Base-by-base conservation (phyloP, 2,888 invertebrate species). In the Scelioninae gen. 1 region DNA sequence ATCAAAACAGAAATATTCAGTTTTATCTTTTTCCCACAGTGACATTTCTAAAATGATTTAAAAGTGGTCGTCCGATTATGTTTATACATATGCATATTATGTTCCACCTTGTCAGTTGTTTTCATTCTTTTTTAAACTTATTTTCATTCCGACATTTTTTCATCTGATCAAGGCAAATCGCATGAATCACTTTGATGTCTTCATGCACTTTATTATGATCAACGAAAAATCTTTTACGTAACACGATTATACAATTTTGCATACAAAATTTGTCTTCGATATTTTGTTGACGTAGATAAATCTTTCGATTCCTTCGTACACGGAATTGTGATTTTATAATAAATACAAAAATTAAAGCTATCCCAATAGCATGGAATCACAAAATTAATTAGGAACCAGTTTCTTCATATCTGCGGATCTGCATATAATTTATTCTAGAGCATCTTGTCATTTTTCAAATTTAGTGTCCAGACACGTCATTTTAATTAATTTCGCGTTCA, bases 21-120 rank as follows among this genome's bases (percentile, higher is more conserved):
- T 43, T 74, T 66, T 74, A 74, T 74, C 74, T 62, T 62, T 71
- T 68, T 80, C 80, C 68, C 80, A 53, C 74, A 66, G 53, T 29
- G 40, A 31, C 60, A 51, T n/a, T 31, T n/a, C 55, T 45, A 55
- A 53, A 63, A 74, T 80, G 62, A 72, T 72, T 80, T 62, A 68
- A 68, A 74, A 62, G 66, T 43, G 62, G n/a, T 55, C 29, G 38
- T 29, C 11, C 23, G 68, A 68, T 80, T 65, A 40, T 79, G 13
- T 58, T 13, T 66, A 79, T 63, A 58, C 23, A 66, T 38, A 53
- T 51, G 56, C n/a, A n/a, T 32, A 62, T 68, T 62, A 45, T 7
- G 43, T 31, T 38, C 23, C 45, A 16, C 31, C 34, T 45, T 16
- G 40, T 60, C 29, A n/a, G 45, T 23, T 55, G 49, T 45, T 60